Evolutionary conservation across 2,888 invertebrate species (phyloP).

Genomic region (Oxycera nigricornis): DNA sequence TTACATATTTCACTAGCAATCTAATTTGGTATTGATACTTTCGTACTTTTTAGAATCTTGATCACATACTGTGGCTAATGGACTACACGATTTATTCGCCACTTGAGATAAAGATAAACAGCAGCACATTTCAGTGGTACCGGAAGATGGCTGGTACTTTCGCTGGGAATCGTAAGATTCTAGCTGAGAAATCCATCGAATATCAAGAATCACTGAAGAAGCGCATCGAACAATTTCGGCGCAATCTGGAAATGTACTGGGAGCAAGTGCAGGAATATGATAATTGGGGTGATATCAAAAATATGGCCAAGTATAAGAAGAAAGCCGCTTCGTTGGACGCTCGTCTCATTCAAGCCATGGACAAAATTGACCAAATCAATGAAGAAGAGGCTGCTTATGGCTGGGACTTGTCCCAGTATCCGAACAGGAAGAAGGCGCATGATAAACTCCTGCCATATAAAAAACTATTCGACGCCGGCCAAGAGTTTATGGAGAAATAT

Average conservation of each 20-base stretch:
- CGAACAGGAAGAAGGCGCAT: conserved; percentile 77
- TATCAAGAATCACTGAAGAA: conserved; percentile 83
- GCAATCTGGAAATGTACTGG: conserved; percentile 80
- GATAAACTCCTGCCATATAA: conserved; percentile 86
- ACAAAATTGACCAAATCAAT: conserved; percentile 86
- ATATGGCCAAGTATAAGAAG: conserved; percentile 81
- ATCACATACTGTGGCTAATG: conserved; percentile 81
- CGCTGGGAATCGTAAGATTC: conserved; percentile 80
- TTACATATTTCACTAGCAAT: not conserved
- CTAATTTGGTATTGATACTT: not conserved
- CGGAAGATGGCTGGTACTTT: conserved; percentile 80
- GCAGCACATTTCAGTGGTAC: conserved; percentile 88
- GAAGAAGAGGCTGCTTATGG: conserved; percentile 89
- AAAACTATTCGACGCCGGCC: conserved; percentile 86
- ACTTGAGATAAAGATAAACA: conserved; percentile 87
- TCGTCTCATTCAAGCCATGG: conserved; percentile 71
- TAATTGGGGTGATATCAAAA: conserved; percentile 84
- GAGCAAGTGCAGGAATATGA: conserved; percentile 85
- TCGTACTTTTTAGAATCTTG: conserved; percentile 61
- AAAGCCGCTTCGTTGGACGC: conserved; percentile 82
- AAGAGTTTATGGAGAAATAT: conserved; percentile 83
- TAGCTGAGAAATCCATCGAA: conserved; percentile 82
- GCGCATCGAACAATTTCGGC: conserved; percentile 80
- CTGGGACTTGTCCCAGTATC: conserved; percentile 89
- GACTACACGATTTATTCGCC: conserved; percentile 83